Base-by-base conservation (phyloP, 2,797 vertebrate genomes). In the Euthynnus affinis region DNA sequence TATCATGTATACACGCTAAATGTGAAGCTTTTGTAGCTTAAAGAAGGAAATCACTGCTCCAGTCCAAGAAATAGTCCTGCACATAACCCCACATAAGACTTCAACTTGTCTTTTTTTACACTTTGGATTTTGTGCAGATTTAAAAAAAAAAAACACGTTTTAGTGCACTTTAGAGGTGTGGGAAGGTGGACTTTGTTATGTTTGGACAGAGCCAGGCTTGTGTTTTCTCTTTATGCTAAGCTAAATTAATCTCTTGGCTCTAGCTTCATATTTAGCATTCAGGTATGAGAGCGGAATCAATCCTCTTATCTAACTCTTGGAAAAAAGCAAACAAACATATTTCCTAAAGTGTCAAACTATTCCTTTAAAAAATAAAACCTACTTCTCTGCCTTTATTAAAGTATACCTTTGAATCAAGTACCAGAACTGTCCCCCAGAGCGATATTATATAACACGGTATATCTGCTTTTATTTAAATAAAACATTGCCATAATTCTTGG, bases 401-500 rank as follows among this genome's bases (percentile, higher is more conserved):
- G 63, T 34, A 18, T 10, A 71, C 15, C 22, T 57, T 68, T 10
- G 29, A 57, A 37, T 65, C 14, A 61, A 25, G 46, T 15, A 76
- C n/a, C 37, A 37, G 60, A 63, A 29, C 32, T 40, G n/a, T 63
- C 42, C 69, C 69, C 1, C 46, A 57, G 57, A 68, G 74, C 27
- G 34, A 71, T 53, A 68, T 85, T 55, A 60, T 51, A 27, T 81
- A 18, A 58, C 63, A 17, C 15, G 10, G 13, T 77, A 51, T 46
- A 58, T 78, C 76, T 71, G 63, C 25, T 80, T 80, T 57, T 44
- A 73, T 64, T 61, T 44, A 68, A 49, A 18, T 48, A 17, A 74
- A 85, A 48, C 29, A 12, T 22, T 14, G 15, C 56, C 73, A 65
- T 71, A 73, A 22, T 56, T 78, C 22, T 77, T 86, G 80, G 82